Percentiles rank a stretch among this genome's conserved stretches.
Evolutionary conservation across 2,113 vertebrate genomes (phyloP).

Genomic region (Poicephalus gulielmi): DNA sequence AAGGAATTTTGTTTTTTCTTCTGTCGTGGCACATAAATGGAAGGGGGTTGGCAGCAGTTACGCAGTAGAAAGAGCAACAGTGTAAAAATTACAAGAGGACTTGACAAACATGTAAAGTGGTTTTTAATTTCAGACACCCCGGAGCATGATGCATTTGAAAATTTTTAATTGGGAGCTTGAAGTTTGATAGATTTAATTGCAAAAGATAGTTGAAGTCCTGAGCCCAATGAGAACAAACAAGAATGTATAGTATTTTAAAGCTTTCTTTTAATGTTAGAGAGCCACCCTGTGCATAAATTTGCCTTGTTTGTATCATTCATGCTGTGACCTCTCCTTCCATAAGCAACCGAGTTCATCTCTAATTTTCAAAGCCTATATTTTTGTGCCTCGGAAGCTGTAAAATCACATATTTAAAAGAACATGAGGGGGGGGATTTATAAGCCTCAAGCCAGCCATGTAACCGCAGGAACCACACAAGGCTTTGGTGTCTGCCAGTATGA

Average conservation of each 20-base stretch:
- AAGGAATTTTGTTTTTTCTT: background rate
- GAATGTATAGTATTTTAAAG: background rate
- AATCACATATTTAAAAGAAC: background rate
- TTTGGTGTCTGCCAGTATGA: background rate
- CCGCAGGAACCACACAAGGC: background rate
- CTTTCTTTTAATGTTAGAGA: conserved; percentile 61
- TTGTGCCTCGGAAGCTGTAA: background rate
- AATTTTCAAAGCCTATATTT: background rate
- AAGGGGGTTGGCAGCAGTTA: conserved; percentile 26
- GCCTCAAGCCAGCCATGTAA: background rate
- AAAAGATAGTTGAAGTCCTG: conserved; percentile 35
- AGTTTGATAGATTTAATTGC: conserved; percentile 66
- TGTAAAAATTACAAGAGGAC: conserved; percentile 15
- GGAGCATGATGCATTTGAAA: conserved; percentile 59
- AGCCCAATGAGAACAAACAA: background rate
- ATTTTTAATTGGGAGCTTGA: conserved; percentile 56
- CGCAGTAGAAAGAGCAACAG: conserved; percentile 23
- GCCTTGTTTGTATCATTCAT: background rate
- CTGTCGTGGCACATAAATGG: background rate
- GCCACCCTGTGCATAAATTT: conserved; percentile 35
- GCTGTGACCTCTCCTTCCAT: conserved; percentile 1
- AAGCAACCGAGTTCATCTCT: background rate
- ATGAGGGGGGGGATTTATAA: background rate
- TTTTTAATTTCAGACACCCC: conserved; percentile 57
- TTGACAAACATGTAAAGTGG: conserved; percentile 43